Conservation (phyloP, 2,113 vertebrate species). For the Oriolus oriolus region DNA sequence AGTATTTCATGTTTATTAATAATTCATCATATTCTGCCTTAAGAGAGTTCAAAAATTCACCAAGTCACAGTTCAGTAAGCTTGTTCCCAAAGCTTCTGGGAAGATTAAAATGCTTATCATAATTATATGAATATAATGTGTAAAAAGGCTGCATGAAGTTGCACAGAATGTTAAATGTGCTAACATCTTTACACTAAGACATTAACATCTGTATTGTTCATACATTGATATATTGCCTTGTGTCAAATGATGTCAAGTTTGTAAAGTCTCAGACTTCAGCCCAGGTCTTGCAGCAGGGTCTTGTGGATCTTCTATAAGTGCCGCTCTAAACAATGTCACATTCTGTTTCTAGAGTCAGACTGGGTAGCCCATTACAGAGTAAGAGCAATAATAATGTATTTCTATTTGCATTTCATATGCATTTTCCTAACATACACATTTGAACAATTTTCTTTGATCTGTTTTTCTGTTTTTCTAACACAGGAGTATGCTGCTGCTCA, state of each 20-base stretch:
- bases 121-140: neutral
- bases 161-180: neutral
- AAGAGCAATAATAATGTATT: neutral
- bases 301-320: neutral
- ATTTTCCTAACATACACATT: neutral
- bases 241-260: neutral
- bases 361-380: neutral
- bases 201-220: neutral
- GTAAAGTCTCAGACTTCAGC: neutral
- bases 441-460: neutral
- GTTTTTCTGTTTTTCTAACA: neutral
- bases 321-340: neutral
- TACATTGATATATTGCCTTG: neutral
- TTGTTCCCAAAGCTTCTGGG: conserved; percentile 5
- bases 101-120: neutral
- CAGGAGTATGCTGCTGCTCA: neutral
- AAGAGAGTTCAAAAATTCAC: conserved; percentile 31
- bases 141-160: neutral
- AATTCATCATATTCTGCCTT: conserved; percentile 25
- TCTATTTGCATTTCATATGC: neutral
- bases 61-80: neutral
- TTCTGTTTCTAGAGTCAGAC: neutral
- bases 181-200: neutral
- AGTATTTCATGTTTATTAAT: conserved; percentile 19
- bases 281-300: neutral